These are phyloP conservation scores for Aphaenogaster floridana DNA, from an alignment of 1,140 invertebrate genomes.

Conservation along the genomic window DNA sequence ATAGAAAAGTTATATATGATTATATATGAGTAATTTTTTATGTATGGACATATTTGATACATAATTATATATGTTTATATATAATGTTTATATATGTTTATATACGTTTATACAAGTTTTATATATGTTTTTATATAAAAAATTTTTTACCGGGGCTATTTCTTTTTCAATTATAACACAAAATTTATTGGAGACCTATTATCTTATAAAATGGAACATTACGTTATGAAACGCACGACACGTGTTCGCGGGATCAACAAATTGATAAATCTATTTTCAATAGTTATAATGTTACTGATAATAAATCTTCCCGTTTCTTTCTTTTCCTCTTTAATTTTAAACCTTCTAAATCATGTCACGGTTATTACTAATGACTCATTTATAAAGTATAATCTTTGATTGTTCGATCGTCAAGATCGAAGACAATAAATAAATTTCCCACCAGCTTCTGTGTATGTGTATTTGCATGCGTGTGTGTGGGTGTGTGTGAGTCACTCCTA, in stretches of 20 bases:
- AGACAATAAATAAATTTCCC: conserved; percentile 14
- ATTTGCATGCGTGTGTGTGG: not conserved
- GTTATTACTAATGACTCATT: conserved; percentile 1
- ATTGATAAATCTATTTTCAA: conserved; percentile 9
- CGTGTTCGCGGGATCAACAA: not conserved
- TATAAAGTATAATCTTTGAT: not conserved
- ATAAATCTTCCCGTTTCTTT: not conserved
- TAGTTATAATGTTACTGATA: not conserved
- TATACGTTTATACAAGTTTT: no score
- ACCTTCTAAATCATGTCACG: conserved; percentile 29
- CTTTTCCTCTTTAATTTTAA: not conserved
- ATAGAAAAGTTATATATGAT: no score
- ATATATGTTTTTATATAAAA: no score
- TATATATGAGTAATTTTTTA: no score
- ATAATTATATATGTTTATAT: no score
- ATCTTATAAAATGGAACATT: not conserved
- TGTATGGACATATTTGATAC: no score
- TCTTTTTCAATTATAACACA: not conserved
- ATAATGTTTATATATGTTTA: no score
- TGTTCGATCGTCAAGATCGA: not conserved
- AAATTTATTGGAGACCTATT: not conserved
- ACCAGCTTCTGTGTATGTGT: not conserved
- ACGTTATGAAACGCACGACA: not conserved
- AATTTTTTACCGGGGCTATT: not conserved
- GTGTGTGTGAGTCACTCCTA: conserved; percentile 23